A percentile compares a stretch with the other conserved stretches of the same genome.
These are phyloP conservation scores for Cryptocephalus moraei DNA, from an alignment of 2,888 invertebrate species.

Conservation along the genomic window DNA sequence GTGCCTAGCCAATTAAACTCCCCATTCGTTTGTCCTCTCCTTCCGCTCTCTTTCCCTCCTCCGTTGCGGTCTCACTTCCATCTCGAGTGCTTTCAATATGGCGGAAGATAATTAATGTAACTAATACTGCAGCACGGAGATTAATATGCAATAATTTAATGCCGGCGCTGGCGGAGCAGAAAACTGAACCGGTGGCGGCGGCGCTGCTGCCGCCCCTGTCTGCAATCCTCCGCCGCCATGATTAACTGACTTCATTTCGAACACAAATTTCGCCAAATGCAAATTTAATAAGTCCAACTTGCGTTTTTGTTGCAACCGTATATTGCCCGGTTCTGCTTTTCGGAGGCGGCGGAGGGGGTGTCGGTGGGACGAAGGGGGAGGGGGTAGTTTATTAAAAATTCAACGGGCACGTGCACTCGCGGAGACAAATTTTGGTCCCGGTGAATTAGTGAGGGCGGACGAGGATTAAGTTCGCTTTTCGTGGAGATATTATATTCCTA, in stretches of 20 bases:
- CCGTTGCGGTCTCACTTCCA: slow-evolving; percentile 25
- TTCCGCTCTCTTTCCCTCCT: slow-evolving; percentile 20
- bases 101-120: slow-evolving; percentile 39
- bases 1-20: too few species aligned
- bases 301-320: slow-evolving; percentile 25
- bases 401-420: slow-evolving; percentile 3
- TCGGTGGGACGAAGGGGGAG: background rate
- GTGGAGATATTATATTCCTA: too few species aligned
- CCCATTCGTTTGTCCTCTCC: background rate
- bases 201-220: slow-evolving; percentile 23
- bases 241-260: slow-evolving; percentile 40
- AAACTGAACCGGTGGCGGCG: slow-evolving; percentile 30
- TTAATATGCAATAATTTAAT: slow-evolving; percentile 42
- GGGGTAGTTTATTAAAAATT: slow-evolving; percentile 14
- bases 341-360: background rate
- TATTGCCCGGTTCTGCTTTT: slow-evolving; percentile 6
- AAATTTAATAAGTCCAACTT: slow-evolving; percentile 39
- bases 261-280: slow-evolving; percentile 40
- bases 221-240: slow-evolving; percentile 32
- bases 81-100: slow-evolving; percentile 35
- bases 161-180: slow-evolving; percentile 34
- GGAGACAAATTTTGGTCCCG: too few species aligned
- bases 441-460: too few species aligned
- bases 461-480: too few species aligned
- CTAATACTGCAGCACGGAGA: slow-evolving; percentile 41